Evolutionary conservation across 2,113 vertebrate species (phyloP).

Genomic region (Nycticebus coucang): DNA sequence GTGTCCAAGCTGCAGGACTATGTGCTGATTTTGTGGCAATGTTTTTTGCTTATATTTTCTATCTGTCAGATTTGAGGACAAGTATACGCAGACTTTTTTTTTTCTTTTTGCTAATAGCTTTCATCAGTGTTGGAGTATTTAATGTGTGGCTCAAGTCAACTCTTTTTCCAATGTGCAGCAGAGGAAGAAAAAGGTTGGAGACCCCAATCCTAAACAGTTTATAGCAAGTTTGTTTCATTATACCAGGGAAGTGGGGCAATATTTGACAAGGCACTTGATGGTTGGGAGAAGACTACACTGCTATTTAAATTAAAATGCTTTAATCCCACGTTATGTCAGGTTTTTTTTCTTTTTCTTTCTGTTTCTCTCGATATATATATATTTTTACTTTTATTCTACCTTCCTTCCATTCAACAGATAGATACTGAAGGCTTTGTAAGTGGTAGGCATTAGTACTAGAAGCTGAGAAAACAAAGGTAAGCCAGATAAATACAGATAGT

Average conservation of each 20-base stretch:
- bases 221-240: neutral
- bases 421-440: neutral
- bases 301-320: neutral
- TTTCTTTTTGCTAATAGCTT: too few relatives aligned
- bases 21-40: too few relatives aligned
- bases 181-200: too few relatives aligned
- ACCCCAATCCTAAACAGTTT: neutral
- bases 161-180: too few relatives aligned
- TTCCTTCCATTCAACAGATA: neutral
- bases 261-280: neutral
- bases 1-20: too few relatives aligned
- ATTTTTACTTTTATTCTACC: too few relatives aligned
- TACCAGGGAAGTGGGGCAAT: neutral
- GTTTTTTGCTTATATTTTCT: too few relatives aligned
- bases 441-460: neutral
- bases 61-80: too few relatives aligned
- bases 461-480: neutral
- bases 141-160: too few relatives aligned
- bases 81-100: too few relatives aligned
- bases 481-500: neutral
- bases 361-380: neutral
- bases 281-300: neutral
- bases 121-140: too few relatives aligned
- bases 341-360: neutral
- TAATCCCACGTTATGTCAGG: neutral